A percentile compares a stretch with the other conserved stretches of the same genome.
Evolutionary conservation across 1,140 invertebrate species (phyloP).

Genomic region (Acyrthosiphon pisum): DNA sequence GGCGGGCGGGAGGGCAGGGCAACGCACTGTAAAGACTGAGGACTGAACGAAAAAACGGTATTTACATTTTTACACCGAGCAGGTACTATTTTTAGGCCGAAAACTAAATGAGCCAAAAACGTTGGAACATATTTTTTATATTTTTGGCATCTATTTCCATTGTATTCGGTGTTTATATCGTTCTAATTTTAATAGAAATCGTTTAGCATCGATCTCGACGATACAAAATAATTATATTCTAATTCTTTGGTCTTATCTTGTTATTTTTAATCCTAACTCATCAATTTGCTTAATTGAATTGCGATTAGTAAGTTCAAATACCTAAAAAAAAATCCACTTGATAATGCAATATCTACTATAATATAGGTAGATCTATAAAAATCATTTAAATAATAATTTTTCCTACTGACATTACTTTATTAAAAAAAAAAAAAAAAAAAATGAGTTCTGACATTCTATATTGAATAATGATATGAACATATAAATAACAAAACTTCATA

Average conservation of each 20-base stretch:
- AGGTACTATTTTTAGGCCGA: conserved; percentile 56
- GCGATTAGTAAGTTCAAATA: too few relatives aligned
- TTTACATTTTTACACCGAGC: conserved; percentile 40
- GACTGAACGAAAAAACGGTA: conserved; percentile 11
- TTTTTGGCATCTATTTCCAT: conserved; percentile 52
- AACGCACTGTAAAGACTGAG: not conserved
- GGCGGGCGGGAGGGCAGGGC: not conserved
- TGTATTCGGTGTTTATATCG: conserved; percentile 25
- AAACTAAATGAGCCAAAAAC: conserved; percentile 42
- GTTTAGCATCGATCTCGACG: not conserved
- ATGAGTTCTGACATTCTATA: not conserved
- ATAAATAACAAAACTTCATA: not conserved
- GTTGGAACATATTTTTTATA: conserved; percentile 44
- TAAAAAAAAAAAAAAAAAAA: too few relatives aligned
- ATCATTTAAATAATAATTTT: not conserved
- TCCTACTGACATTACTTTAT: too few relatives aligned
- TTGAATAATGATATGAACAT: not conserved
- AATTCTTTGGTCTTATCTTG: not conserved
- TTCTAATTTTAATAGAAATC: conserved; percentile 23
- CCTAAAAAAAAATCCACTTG: not conserved
- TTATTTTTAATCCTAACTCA: not conserved
- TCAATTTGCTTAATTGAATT: not conserved
- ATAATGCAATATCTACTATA: not conserved
- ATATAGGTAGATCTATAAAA: not conserved
- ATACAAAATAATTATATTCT: not conserved